Evolutionary conservation across 2,797 vertebrate genomes (phyloP), one percentile per base, ranked within the genome.

Genomic region (Mormyrus proboscirostris): DNA sequence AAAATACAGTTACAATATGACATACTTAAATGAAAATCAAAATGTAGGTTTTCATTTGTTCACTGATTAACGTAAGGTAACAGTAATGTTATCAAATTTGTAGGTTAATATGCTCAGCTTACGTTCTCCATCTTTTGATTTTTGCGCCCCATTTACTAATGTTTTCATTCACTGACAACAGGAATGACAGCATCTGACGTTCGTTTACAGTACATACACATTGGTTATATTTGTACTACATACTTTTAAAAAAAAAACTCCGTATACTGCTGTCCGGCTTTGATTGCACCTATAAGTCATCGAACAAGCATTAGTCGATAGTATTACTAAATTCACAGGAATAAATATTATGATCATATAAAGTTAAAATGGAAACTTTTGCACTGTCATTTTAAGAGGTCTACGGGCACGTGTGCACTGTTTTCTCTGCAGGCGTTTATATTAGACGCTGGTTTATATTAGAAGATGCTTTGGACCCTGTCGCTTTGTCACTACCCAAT

Each of bases 391-490:
- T 44, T 79, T 44, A 79, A 79, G 73, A 44, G 2, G 38, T 44
- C 16, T 79, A 41, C 33, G 7, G 73, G 14, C 73, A 76, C 73
- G 73, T 76, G 38, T 44, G 33, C 73, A n/a, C 19, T 44, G 73
- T 44, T 79, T 79, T 79, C 41, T 33, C 7, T 79, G 33, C 73
- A 33, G 29, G 29, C 38, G 16, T 79, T 79, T 44, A 19, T 19
- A 79, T 19, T 38, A 41, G 38, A 16, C 6, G 14, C 29, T 33
- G 29, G 16, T 79, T 79, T 44, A 19, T 19, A 79, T 19, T 38
- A 41, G 38, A 95, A 87, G 89, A 16, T 8, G 96, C 96, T 0
- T 85, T 96, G 93, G 93, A 92, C 41, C 95, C 9, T 96, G 95
- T 95, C 62, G 25, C 25, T 69, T 33, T 69, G 62, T 69, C 10